Conservation (phyloP, 2,113 vertebrate species). For the Spilogale gracilis region DNA sequence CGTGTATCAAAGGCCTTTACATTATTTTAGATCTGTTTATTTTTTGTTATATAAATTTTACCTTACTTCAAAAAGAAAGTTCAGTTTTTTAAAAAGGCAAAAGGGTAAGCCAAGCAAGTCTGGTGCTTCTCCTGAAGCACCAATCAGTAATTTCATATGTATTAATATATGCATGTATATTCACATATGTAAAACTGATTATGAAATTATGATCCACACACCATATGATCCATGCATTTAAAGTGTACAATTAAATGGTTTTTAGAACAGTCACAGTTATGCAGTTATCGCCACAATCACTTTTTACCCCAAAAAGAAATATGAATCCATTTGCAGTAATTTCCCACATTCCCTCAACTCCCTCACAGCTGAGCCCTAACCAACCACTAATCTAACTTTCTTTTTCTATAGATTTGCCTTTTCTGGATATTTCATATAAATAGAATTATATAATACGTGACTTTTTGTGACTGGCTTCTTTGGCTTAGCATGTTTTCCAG, state of each 20-base stretch:
- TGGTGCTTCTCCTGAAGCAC: not conserved
- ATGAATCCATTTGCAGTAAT: not conserved
- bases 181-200: not conserved
- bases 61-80: not conserved
- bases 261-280: not conserved
- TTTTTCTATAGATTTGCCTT: not conserved
- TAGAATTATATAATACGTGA: not conserved
- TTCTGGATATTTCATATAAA: not conserved
- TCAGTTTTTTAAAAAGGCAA: not conserved
- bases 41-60: not conserved
- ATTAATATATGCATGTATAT: not conserved
- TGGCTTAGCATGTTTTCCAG: not conserved
- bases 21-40: not conserved
- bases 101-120: not conserved
- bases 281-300: not conserved
- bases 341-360: not conserved
- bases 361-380: not conserved
- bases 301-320: not conserved
- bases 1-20: not conserved
- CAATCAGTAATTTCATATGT: not conserved
- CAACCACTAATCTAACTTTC: not conserved
- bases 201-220: not conserved
- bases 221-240: not conserved
- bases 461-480: not conserved
- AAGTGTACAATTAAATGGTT: not conserved